A percentile compares a stretch with the other conserved stretches of the same genome.
These are phyloP conservation scores for Monoplex corrugatus DNA, from an alignment of 2,888 invertebrate genomes.

Conservation along the genomic window DNA sequence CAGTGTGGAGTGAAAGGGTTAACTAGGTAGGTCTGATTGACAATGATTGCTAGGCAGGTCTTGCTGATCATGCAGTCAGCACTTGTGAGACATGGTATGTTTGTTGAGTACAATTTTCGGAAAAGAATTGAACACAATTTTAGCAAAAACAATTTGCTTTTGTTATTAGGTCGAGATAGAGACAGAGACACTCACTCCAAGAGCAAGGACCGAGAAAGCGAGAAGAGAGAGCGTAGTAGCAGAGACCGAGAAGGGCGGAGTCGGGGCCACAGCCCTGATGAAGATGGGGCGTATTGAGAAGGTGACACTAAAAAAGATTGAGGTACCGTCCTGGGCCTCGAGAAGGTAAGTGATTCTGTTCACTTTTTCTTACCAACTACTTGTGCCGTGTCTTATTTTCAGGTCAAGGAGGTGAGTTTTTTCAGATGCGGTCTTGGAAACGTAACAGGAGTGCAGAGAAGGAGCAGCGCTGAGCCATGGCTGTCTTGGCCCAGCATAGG, in stretches of 20 bases:
- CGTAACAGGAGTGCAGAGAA: neutral
- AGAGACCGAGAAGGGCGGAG: conserved; percentile 10
- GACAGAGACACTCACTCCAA: conserved; percentile 16
- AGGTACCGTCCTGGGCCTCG: conserved; percentile 48
- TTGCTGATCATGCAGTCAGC: too few species aligned
- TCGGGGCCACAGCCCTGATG: conserved; percentile 43
- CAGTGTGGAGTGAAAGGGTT: too few species aligned
- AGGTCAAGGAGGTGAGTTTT: conserved; percentile 45
- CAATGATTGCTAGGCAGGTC: too few species aligned
- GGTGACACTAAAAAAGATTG: conserved; percentile 52
- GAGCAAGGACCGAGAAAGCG: conserved; percentile 31
- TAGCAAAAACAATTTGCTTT: neutral
- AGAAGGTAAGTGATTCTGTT: conserved; percentile 43
- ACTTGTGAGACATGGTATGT: too few species aligned
- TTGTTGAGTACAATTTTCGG: too few species aligned
- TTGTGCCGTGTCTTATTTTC: conserved; percentile 39
- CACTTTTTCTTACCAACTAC: neutral
- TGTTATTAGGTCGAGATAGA: conserved; percentile 15
- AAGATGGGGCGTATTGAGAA: conserved; percentile 43
- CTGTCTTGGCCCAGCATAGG: neutral
- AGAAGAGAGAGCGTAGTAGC: neutral
- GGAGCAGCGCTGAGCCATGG: neutral
- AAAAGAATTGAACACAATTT: too few species aligned
- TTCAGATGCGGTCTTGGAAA: conserved; percentile 23
- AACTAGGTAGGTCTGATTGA: too few species aligned